Conservation (phyloP, 2,797 vertebrate species). For the Anabacerthia variegaticeps region DNA sequence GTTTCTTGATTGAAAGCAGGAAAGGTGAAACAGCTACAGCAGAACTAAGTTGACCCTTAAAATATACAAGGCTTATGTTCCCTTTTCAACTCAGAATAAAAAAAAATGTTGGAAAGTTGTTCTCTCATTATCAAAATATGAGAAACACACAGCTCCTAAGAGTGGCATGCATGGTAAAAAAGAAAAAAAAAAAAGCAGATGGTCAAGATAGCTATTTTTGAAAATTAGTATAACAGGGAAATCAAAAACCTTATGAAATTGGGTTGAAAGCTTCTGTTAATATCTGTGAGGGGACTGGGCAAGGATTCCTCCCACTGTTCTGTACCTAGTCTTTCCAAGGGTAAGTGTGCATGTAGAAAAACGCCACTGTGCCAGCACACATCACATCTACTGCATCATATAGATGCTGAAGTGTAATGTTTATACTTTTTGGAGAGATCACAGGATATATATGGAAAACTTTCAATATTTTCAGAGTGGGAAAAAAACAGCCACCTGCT, state of each 20-base stretch:
- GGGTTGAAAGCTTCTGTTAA: background rate
- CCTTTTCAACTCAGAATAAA: background rate
- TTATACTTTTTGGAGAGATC: background rate
- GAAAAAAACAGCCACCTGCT: background rate
- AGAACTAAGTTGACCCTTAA: background rate
- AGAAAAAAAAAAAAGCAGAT: background rate
- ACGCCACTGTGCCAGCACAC: fast-evolving
- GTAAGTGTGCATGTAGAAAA: background rate
- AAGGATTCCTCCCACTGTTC: background rate
- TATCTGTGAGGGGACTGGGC: background rate
- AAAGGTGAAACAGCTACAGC: background rate
- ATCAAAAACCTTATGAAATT: background rate
- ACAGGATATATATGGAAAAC: background rate
- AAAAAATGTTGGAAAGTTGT: background rate
- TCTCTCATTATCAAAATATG: background rate
- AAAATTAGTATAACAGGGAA: background rate
- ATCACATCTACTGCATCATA: background rate
- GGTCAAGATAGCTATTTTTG: background rate
- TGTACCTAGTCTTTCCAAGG: background rate
- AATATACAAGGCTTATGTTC: background rate
- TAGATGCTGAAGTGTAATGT: background rate
- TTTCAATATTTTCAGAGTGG: background rate
- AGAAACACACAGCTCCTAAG: background rate
- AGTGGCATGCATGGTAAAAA: background rate
- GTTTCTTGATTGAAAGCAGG: background rate